Base-by-base conservation (phyloP, 2,888 invertebrate genomes). In the Stenichneumon culpator region DNA sequence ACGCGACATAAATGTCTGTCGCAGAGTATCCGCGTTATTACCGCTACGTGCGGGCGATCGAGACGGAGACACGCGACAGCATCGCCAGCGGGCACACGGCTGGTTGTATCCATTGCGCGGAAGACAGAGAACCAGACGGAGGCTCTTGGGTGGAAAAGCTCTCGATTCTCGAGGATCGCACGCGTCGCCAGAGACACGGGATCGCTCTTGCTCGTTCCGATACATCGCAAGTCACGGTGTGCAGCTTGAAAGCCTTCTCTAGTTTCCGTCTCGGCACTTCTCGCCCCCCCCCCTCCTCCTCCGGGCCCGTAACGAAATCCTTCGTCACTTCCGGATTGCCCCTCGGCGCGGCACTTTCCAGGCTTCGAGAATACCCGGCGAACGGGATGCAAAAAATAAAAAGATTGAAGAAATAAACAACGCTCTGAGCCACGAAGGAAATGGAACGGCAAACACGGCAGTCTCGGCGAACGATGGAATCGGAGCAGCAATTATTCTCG, bases 241-340 rank as follows among this genome's bases (percentile, higher is more conserved):
- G 39, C 63, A 54, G 74, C 74, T 63, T 74, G 74, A 74, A 74
- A 74, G 74, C 74, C 74, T 74, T 74, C 74, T 74, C 74, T 74
- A 74, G 74, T 74, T 74, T 74, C 74, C 63, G 63, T 74, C 74
- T 63, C 44, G 47, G 74, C 60, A 47, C 74, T 63, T 63, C 63
- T 6, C 28, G 5, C 47, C 19, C 60, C 4, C 6, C 47, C n/a
- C 47, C 22, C 39, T 16, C n/a, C 0, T 7, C 25, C 3, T 11
- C 25, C 25, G 22, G 32, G 32, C 4, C 50, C 63, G 44, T 74
- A 74, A 63, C 74, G 47, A 74, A 74, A 74, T 74, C 74, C 74
- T 74, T 47, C 63, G 60, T 74, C 74, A 63, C 74, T 74, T 74
- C 74, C 74, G 74, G 63, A 74, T 74, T 74, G 74, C 60, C 74